Evolutionary conservation across 2,797 vertebrate species (phyloP), one percentile per base, ranked within the genome.

Genomic region (Scolopax rusticola): DNA sequence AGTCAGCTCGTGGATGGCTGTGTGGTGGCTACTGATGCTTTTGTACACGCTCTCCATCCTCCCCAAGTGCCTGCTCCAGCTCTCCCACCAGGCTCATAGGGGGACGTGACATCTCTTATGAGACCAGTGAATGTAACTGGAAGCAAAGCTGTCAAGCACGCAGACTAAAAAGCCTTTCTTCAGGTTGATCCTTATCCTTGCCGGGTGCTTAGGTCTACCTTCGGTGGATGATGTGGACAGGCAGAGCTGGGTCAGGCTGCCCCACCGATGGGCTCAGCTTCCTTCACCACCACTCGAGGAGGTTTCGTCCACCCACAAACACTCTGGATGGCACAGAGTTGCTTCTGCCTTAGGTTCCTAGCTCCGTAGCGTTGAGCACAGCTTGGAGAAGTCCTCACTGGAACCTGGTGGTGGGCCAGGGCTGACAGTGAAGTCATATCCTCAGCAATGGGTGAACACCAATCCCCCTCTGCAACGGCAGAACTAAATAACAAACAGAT

Each of bases 401-500:
- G 63, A 40, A 57, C 15, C 47, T 8, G 84, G 6, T 93, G 90
- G 47, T 38, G 59, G 61, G 74, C 74, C 96, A 94, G 91, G 78
- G 77, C 77, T 82, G 89, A 95, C 50, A 14, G 48, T 89, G 93
- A 94, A 96, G 57, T 87, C n/a, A 73, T 48, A 48, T n/a, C 77
- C 3, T 12, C 15, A 67, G 93, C 71, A 53, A 1, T 65, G 20
- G 56, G 32, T 23, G 91, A 33, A 40, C 6, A 9, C 73, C 81
- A 84, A 40, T n/a, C 88, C 59, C 40, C 74, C 96, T 92, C 41
- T 91, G 92, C 90, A 88, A 40, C 43, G 33, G n/a, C 87, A 87
- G 41, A 82, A 19, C 61, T 71, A 84, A 91, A 94, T 79, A 94
- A 50, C 87, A 90, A 96, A 81, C 95, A 96, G 94, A 95, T 97